Percentiles rank a stretch among this genome's conserved stretches.
These are phyloP conservation scores for Drymonia ruficornis DNA, from an alignment of 2,888 invertebrate genomes.

Conservation along the genomic window DNA sequence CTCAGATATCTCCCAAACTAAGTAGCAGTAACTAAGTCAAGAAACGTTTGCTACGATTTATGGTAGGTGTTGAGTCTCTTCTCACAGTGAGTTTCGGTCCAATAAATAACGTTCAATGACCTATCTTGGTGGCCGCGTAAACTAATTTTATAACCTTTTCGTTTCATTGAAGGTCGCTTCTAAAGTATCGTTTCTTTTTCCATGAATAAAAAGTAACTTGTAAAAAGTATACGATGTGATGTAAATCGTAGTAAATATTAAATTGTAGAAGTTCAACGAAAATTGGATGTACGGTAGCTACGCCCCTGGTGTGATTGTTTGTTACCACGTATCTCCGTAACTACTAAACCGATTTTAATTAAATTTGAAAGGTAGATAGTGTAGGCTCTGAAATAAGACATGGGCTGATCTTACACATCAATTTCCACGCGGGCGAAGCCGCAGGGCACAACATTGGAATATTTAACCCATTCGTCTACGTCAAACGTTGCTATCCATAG, in stretches of 20 bases:
- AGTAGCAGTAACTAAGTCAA: not conserved
- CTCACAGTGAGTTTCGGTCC: not conserved
- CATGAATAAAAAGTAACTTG: constrained; percentile 11
- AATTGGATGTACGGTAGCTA: too few species aligned
- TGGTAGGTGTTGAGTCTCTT: not conserved
- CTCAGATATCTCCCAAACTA: constrained; percentile 1
- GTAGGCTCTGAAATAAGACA: too few species aligned
- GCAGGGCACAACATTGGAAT: too few species aligned
- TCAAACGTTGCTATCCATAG: constrained; percentile 1
- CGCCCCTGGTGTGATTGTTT: too few species aligned
- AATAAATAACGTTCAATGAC: constrained; percentile 15
- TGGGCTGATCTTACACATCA: too few species aligned
- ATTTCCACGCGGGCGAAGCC: too few species aligned
- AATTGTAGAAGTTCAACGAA: too few species aligned
- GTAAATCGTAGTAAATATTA: too few species aligned
- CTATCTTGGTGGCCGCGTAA: constrained; percentile 12
- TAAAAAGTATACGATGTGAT: too few species aligned
- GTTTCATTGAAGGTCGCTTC: constrained; percentile 13
- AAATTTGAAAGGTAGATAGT: too few species aligned
- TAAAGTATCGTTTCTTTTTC: constrained; percentile 20
- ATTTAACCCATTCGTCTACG: not conserved
- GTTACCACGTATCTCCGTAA: too few species aligned
- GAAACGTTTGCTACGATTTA: not conserved
- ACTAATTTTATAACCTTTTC: constrained; percentile 13
- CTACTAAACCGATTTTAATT: too few species aligned